Base-by-base conservation (phyloP, 2,888 invertebrate genomes). In the Helleia helle region DNA sequence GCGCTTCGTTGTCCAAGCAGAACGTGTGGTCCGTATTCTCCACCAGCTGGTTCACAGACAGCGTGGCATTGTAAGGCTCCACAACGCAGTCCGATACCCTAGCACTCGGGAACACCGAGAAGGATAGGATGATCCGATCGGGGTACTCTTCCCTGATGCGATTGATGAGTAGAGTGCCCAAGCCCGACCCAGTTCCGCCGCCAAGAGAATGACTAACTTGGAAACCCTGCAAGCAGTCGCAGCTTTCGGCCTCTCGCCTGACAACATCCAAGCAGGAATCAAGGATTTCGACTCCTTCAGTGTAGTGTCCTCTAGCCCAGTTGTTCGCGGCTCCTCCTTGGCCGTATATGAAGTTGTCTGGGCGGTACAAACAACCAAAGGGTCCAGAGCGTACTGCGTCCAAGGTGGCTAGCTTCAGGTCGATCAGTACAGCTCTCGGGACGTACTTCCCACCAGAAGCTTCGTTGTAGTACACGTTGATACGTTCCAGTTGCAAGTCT, bases 111-210 rank as follows among this genome's bases (percentile, higher is more conserved):
- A 94, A 90, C 15, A 94, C 92, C 8, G 93, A 89, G 55, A 93
- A 93, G 1, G 91, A 90, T 65, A 93, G 89, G 88, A 94, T 92
- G 40, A 94, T 94, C 51, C 94, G 73, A 71, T 96, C 96, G 1
- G 95, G 95, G 60, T 94, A 96, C 66, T 96, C 95, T 62, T 95
- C 95, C 26, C 95, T 87, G 54, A 95, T 94, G 67, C 94, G 93
- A 43, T 92, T 92, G 54, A 95, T 91, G 12, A 95, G 80, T 3
- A 96, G 84, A 0, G 95, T 81, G 12, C 85, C 85, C 14, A 86
- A 59, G 1, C 85, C 85, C 0, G 85, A 72, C 4, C 85, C 85
- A n/a, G 85, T 85, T 36, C 85, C 85, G 14, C 85, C 85, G 7
- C 85, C 85, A 4, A 84, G 65, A 0, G 95, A 95, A 62, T 94